Conservation (phyloP, 2,797 vertebrate genomes). For the Psittacula derbiana region DNA sequence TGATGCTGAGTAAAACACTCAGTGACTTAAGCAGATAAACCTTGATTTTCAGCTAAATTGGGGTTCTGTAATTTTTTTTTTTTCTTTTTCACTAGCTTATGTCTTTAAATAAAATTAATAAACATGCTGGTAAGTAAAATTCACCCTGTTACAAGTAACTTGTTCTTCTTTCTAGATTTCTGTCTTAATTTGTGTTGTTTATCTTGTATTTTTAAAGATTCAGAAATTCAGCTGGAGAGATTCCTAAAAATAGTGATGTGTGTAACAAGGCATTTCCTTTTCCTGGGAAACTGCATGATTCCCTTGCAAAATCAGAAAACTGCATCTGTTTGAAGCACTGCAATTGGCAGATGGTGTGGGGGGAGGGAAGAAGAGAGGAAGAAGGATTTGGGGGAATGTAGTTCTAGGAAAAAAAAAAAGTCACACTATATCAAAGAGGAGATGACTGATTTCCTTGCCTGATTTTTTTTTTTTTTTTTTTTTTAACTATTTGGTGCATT, state of each 20-base stretch:
- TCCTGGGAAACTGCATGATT: constrained; percentile 33
- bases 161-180: neutral
- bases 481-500: neutral
- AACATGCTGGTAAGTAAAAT: neutral
- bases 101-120: neutral
- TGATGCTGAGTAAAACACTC: neutral
- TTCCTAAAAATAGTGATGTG: constrained; percentile 51
- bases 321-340: constrained; percentile 4
- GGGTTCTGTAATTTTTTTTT: neutral
- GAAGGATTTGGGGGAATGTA: neutral
- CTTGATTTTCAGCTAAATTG: neutral
- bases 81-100: neutral
- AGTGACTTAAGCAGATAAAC: neutral
- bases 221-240: constrained; percentile 16
- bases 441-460: neutral
- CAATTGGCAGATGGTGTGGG: constrained; percentile 28
- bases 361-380: neutral
- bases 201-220: constrained; percentile 11
- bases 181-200: neutral
- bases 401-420: neutral
- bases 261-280: constrained; percentile 63
- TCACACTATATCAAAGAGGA: neutral
- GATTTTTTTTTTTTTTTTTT: neutral
- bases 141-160: neutral
- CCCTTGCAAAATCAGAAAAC: constrained; percentile 29